phyloP scores from a whole-genome alignment of 2,113 vertebrate genomes.

The Callocephalon fimbriatum region DNA sequence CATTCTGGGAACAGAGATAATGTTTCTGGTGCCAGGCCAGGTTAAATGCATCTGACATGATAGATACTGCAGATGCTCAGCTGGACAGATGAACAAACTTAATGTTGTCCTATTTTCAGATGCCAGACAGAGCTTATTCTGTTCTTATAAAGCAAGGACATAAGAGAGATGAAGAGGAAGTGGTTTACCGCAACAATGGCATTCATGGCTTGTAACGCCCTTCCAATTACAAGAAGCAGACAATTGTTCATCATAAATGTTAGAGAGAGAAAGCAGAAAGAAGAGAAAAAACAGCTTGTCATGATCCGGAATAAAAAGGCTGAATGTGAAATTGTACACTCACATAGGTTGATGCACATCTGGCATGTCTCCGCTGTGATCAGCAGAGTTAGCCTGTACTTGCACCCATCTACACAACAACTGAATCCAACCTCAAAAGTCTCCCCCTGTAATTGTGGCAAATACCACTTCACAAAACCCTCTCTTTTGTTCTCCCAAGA shows the following conservation, averaged over 20 bases:
- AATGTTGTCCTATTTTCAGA: not conserved
- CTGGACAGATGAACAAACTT: conserved; percentile 1
- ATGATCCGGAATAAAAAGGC: not conserved
- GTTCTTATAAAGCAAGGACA: not conserved
- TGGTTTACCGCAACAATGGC: conserved; percentile 14
- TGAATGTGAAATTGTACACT: not conserved
- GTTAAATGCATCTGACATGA: not conserved
- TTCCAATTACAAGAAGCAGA: conserved; percentile 24
- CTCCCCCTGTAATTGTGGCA: conserved; percentile 3
- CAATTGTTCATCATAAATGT: conserved; percentile 32
- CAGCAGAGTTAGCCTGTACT: not conserved
- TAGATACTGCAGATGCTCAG: not conserved
- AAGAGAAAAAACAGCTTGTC: not conserved
- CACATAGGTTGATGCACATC: not conserved
- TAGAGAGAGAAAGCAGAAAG: not conserved
- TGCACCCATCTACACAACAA: not conserved
- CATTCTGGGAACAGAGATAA: conserved; percentile 31
- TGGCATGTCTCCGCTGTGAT: not conserved
- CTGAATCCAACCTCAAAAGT: not conserved
- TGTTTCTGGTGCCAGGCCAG: conserved; percentile 24
- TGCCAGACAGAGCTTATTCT: conserved; percentile 9
- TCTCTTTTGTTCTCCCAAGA: not conserved
- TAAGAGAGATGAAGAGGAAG: conserved; percentile 13
- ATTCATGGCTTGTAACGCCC: not conserved
- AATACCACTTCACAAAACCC: conserved; percentile 4